Evolutionary conservation across 2,797 vertebrate species (phyloP).

Genomic region (Acrocephalus scirpaceus): DNA sequence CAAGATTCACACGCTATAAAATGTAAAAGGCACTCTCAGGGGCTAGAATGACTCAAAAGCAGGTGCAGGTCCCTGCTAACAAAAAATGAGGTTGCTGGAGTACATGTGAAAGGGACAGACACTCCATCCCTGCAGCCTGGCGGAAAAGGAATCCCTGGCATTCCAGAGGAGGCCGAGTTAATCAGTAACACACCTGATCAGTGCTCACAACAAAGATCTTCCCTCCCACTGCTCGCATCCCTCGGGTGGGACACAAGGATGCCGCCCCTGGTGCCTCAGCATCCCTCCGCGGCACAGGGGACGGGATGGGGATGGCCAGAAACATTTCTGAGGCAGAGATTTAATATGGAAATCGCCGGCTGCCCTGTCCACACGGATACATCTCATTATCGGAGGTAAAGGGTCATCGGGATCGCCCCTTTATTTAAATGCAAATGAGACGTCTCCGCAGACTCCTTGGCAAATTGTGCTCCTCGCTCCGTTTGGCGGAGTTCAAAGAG

Average conservation of each 20-base stretch:
- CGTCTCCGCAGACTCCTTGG: not conserved
- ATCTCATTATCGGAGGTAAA: conserved; percentile 28
- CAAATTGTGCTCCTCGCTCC: not conserved
- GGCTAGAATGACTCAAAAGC: not conserved
- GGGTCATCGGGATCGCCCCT: not conserved
- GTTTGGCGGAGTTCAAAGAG: not conserved
- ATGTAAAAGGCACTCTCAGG: not conserved
- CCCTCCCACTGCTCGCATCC: not conserved
- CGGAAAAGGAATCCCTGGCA: conserved; percentile 44
- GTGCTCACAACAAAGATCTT: conserved; percentile 11
- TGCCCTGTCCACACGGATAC: not conserved
- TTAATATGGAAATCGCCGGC: not conserved
- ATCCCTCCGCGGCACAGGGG: rapidly evolving
- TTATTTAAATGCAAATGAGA: not conserved
- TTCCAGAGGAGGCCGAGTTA: conserved; percentile 55
- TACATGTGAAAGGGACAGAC: conserved; percentile 1
- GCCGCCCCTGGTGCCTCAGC: not conserved
- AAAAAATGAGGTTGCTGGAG: not conserved
- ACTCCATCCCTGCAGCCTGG: not conserved
- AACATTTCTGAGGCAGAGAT: not conserved
- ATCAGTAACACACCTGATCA: conserved; percentile 69
- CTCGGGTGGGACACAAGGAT: not conserved
- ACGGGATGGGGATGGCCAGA: not conserved
- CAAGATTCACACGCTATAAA: not conserved
- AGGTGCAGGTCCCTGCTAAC: not conserved